Percentiles rank a stretch among this genome's conserved stretches.
Evolutionary conservation across 2,113 vertebrate genomes (phyloP).

Genomic region (Apodemus sylvaticus): DNA sequence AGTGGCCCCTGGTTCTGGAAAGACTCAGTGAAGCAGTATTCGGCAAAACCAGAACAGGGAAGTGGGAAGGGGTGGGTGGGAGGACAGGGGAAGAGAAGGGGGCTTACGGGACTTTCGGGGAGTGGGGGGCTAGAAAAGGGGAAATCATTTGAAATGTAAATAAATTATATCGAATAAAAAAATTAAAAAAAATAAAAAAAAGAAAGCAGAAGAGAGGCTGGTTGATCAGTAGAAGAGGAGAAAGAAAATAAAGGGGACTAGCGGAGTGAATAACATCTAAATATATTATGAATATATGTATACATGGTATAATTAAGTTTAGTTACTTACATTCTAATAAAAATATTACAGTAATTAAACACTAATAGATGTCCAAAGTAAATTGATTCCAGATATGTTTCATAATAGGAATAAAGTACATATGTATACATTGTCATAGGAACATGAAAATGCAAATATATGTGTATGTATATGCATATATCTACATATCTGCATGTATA

Average conservation of each 20-base stretch:
- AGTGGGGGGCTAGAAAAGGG: too few species aligned
- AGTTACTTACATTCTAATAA: not conserved
- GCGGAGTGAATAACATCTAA: not conserved
- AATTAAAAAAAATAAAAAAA: too few species aligned
- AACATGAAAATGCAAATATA: not conserved
- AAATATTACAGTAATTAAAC: not conserved
- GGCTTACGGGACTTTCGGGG: too few species aligned
- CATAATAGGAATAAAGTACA: not conserved
- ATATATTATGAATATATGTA: not conserved
- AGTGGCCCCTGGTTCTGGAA: too few species aligned
- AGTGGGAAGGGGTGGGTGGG: too few species aligned
- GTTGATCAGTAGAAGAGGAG: not conserved
- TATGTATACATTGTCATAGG: not conserved
- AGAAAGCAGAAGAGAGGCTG: not conserved
- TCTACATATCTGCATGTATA: not conserved
- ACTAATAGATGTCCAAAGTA: not conserved
- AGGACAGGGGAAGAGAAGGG: too few species aligned
- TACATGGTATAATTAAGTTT: not conserved
- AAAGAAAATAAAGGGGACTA: not conserved
- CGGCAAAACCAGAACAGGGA: too few species aligned
- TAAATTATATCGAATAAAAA: too few species aligned
- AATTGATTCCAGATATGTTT: not conserved
- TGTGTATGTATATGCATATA: not conserved
- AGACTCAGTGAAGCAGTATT: too few species aligned
- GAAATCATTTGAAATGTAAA: too few species aligned